These are phyloP conservation scores for Morinoia aosen DNA, from an alignment of 2,888 invertebrate species.

Conservation along the genomic window DNA sequence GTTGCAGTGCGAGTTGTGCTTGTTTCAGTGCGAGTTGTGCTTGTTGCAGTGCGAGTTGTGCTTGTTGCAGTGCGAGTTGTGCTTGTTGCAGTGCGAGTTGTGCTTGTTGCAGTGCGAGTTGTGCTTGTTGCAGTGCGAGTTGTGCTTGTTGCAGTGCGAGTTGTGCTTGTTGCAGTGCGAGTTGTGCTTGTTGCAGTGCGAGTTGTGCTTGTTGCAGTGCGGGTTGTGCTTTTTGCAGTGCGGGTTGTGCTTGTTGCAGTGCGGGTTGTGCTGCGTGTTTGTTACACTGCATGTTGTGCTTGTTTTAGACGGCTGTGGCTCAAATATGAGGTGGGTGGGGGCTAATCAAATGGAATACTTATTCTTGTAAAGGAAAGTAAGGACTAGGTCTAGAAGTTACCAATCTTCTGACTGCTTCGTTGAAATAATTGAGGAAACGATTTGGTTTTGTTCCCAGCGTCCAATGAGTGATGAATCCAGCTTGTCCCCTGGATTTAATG, in stretches of 20 bases:
- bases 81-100: neutral
- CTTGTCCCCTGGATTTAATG: too few species aligned
- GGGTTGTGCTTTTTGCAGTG: too few species aligned
- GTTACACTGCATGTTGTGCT: neutral
- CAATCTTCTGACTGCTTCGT: too few species aligned
- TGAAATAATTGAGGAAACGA: too few species aligned
- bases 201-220: too few species aligned
- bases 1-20: neutral
- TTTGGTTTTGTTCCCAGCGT: too few species aligned
- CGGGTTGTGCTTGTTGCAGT: too few species aligned
- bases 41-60: neutral
- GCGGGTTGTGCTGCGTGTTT: neutral
- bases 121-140: neutral
- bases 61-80: neutral
- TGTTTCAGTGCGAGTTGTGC: neutral
- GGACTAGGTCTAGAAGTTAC: too few species aligned
- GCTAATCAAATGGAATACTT: too few species aligned
- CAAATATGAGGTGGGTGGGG: too few species aligned
- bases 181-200: neutral
- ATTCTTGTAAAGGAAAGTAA: too few species aligned
- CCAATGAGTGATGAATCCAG: too few species aligned
- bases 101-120: neutral
- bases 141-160: neutral
- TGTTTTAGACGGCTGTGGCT: neutral
- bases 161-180: neutral